A percentile compares a stretch with the other conserved stretches of the same genome.
phyloP scores from a whole-genome alignment of 2,888 invertebrate species.

The Apodemia duryi region DNA sequence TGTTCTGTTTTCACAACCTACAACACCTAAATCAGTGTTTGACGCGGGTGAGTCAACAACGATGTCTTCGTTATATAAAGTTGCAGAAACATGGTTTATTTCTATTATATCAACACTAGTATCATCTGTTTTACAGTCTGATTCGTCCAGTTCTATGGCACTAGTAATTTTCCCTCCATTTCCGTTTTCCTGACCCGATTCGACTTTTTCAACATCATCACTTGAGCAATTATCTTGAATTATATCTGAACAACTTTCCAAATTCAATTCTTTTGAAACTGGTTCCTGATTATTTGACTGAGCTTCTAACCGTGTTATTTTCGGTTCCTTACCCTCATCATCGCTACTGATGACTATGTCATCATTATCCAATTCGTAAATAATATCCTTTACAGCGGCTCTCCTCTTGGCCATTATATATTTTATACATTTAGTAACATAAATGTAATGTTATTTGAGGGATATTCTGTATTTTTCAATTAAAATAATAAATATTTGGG shows the following conservation, averaged over 20 bases:
- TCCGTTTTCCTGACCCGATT: conserved; percentile 33
- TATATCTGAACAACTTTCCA: conserved; percentile 39
- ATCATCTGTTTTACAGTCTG: conserved; percentile 36
- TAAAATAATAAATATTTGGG: neutral
- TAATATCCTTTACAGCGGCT: conserved; percentile 64
- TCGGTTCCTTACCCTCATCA: conserved; percentile 60
- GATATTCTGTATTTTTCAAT: neutral
- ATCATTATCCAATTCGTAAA: conserved; percentile 73
- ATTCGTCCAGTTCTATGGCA: conserved; percentile 28
- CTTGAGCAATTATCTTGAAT: conserved; percentile 40
- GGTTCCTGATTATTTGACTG: conserved; percentile 30
- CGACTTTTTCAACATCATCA: conserved; percentile 35
- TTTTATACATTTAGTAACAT: conserved; percentile 11
- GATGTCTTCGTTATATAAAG: conserved; percentile 56
- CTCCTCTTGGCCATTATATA: conserved; percentile 65
- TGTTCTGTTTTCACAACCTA: conserved; percentile 61
- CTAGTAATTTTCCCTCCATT: conserved; percentile 67
- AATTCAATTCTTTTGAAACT: conserved; percentile 31
- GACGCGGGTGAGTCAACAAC: conserved; percentile 57
- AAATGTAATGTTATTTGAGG: conserved; percentile 2
- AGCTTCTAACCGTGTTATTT: conserved; percentile 48
- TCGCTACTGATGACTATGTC: conserved; percentile 68
- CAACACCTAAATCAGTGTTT: conserved; percentile 52
- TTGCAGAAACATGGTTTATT: conserved; percentile 30
- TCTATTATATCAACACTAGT: conserved; percentile 38